Base-by-base conservation (phyloP, 2,113 vertebrate genomes). In the human region DNA sequence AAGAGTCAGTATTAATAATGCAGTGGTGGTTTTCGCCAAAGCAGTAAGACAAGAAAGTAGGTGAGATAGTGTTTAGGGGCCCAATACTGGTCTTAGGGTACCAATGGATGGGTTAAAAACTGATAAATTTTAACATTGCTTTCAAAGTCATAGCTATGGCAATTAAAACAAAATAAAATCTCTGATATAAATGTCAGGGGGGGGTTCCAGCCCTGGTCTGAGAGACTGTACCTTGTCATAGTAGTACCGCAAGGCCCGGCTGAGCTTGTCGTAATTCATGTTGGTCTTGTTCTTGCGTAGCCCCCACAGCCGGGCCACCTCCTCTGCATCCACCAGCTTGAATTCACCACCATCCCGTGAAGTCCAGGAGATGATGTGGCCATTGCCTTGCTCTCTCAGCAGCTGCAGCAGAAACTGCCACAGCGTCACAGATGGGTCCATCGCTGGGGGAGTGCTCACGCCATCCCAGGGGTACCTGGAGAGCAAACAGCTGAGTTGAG, bases 181-280 rank as follows among this genome's bases (percentile, higher is more conserved):
- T 89, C 14, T 89, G 59, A n/a, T 59, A 90, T 16, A 52, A 57
- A 94, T 45, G 66, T 78, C 1, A 38, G 18, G 4, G 27, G 27
- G 3, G 45, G 68, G 38, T 90, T 30, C 75, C 79, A 50, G 78
- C 52, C 45, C 80, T 61, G 50, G 32, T 43, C 7, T 45, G 61
- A 45, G 40, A 83, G 75, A 40, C 18, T 97, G 94, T 97, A 99
- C 99, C 99, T 99, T 99, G 98, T 99, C 99, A 35, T 99, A 98
- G 98, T 99, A 99, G 98, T 99, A 99, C n/a, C 99, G 97, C 25
- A 99, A 98, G 0, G 99, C 99, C 1, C 99, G 98, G 98, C 99
- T 99, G 93, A 99, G 99, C 93, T 99, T 99, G 98, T 99, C 99
- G 2, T 99, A 99, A 98, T 99, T 99, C 99, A 99, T 99, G 98